A percentile compares a stretch with the other conserved stretches of the same genome.
These are phyloP conservation scores for Alca torda DNA, from an alignment of 2,797 vertebrate species.

Conservation along the genomic window DNA sequence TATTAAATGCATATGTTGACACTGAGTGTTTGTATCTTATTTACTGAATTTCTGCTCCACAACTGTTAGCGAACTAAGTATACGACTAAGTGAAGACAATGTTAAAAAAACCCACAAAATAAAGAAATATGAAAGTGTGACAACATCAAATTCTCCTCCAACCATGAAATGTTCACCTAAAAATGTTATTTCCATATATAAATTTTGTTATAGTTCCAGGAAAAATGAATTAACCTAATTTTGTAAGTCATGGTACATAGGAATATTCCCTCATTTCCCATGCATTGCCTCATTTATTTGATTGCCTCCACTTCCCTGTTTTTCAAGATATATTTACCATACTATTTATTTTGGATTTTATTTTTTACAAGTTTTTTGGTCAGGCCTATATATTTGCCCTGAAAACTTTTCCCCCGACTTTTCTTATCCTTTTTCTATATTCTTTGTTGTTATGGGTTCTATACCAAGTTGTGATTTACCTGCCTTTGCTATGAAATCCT, in stretches of 20 bases:
- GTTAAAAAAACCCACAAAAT: not conserved
- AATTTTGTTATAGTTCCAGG: not conserved
- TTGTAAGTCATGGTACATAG: not conserved
- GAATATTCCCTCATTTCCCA: not conserved
- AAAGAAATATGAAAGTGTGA: not conserved
- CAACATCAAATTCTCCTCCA: not conserved
- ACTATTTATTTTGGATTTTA: not conserved
- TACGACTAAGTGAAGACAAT: not conserved
- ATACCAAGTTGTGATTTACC: not conserved
- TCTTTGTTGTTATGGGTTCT: not conserved
- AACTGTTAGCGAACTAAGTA: not conserved
- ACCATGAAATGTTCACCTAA: not conserved
- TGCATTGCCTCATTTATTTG: not conserved
- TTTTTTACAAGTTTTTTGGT: not conserved
- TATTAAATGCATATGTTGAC: not conserved
- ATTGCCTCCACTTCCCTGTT: not conserved
- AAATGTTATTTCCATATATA: not conserved
- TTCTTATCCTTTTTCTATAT: not conserved
- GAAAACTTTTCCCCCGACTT: rapidly evolving
- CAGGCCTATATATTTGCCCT: not conserved
- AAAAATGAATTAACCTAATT: not conserved
- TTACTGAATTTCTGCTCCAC: not conserved
- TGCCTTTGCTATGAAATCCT: not conserved
- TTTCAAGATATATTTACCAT: not conserved
- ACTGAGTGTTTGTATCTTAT: not conserved